These are phyloP conservation scores for Aleiodes sp. DNA, from an alignment of 1,140 invertebrate genomes.

Conservation along the genomic window DNA sequence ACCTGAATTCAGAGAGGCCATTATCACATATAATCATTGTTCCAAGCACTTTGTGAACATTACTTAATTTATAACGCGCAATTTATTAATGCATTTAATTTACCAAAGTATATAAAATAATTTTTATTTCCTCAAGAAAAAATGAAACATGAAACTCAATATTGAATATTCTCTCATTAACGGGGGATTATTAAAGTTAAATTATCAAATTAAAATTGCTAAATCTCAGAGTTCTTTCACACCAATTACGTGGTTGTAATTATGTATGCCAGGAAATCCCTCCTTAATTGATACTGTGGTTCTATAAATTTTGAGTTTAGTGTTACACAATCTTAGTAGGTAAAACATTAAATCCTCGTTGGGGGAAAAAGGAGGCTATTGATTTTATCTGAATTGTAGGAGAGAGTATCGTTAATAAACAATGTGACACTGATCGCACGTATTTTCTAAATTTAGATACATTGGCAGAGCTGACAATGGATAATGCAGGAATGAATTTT, in stretches of 20 bases:
- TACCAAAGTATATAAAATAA: too few relatives aligned
- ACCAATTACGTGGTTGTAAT: not conserved
- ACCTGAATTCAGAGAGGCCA: not conserved
- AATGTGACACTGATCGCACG: conserved; percentile 2
- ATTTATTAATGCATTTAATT: too few relatives aligned
- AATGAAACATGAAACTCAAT: not conserved
- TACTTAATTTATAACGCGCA: not conserved
- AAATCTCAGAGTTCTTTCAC: not conserved
- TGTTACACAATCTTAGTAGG: not conserved
- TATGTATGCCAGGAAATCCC: not conserved
- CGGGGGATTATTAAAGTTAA: not conserved
- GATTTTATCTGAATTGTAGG: conserved; percentile 11
- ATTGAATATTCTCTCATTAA: too few relatives aligned
- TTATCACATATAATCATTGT: conserved; percentile 5
- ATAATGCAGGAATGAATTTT: not conserved
- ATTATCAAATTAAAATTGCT: not conserved
- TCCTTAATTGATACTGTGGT: not conserved
- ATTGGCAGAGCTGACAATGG: not conserved
- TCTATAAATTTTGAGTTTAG: not conserved
- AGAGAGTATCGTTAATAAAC: conserved; percentile 1
- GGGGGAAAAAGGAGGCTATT: not conserved
- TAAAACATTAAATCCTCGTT: not conserved
- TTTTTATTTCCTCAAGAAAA: not conserved
- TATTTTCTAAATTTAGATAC: conserved; percentile 1
- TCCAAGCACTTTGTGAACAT: not conserved